Base-by-base conservation (phyloP, 2,888 invertebrate species). In the Spisula subtruncata region DNA sequence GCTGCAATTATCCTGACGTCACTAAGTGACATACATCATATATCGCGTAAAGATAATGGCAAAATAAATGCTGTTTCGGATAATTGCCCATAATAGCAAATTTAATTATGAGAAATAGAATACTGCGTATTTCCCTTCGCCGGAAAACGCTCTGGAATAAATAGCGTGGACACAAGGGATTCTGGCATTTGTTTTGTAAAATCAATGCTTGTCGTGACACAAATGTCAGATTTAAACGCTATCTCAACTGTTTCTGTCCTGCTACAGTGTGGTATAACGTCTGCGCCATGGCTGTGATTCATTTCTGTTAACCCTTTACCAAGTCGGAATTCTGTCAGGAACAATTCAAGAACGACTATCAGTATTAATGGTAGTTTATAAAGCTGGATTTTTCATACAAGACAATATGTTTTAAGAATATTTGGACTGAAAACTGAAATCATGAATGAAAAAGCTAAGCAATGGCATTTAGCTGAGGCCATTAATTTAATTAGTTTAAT, bases 21-120 rank as follows among this genome's bases (percentile, higher is more conserved):
- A 85, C 18, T 80, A 54, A 51, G 56, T 54, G 66, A 25, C 90
- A 88, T 89, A 91, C 86, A 89, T 91, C 91, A 91, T 81, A 84
- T 81, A 86, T 41, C 46, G 91, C 88, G 89, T 86, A 88, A 89
- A 89, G 90, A 90, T 92, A 92, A 92, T 92, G 90, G 90, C 79
- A 84, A 89, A 89, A 92, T 90, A 90, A 92, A 89, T 86, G 92
- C 92, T 81, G 86, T 81, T 85, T 86, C 83, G 87, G 89, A 90
- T 92, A 92, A 92, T 92, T 92, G 90, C 83, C 87, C 79, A 92
- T 92, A 92, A 90, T 92, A 82, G 90, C 90, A 88, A 87, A 92
- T 92, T 90, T 90, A 92, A 90, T 92, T 92, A 92, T 92, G 92
- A 90, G 92, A 92, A 92, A 92, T 87, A 88, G 89, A 89, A 92